These are phyloP conservation scores for Helostoma temminkii DNA, from an alignment of 2,797 vertebrate genomes.

Conservation along the genomic window DNA sequence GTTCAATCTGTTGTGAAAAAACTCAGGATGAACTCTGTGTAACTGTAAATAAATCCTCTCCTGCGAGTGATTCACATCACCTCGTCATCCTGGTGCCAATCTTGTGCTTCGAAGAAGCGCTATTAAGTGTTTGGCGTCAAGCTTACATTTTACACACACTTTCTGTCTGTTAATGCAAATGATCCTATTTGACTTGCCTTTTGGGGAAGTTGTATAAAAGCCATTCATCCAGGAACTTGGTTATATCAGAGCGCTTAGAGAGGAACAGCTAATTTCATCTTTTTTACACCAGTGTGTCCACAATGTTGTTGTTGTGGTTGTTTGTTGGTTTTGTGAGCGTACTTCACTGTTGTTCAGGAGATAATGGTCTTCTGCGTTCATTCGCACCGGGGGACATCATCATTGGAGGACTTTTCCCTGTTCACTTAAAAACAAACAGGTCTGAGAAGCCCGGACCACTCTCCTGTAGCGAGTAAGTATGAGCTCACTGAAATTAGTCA, in stretches of 20 bases:
- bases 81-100: background rate
- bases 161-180: slow-evolving; percentile 54
- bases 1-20: too few species aligned
- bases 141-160: background rate
- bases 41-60: background rate
- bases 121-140: background rate
- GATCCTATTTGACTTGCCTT: background rate
- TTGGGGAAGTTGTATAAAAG: background rate
- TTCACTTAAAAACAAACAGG: slow-evolving; percentile 45
- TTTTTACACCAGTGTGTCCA: background rate
- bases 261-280: background rate
- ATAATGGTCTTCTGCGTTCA: background rate
- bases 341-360: slow-evolving; percentile 1
- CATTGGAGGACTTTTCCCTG: slow-evolving; percentile 73
- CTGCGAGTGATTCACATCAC: slow-evolving; percentile 19
- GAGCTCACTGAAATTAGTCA: background rate
- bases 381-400: slow-evolving; percentile 66
- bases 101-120: background rate
- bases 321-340: slow-evolving; percentile 15
- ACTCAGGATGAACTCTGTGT: background rate
- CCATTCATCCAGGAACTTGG: slow-evolving; percentile 1
- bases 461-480: slow-evolving; percentile 56
- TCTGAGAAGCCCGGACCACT: background rate
- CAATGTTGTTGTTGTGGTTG: slow-evolving; percentile 47
- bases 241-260: background rate